Base-by-base conservation (phyloP, 2,888 invertebrate genomes). In the Drosophila anomalata region DNA sequence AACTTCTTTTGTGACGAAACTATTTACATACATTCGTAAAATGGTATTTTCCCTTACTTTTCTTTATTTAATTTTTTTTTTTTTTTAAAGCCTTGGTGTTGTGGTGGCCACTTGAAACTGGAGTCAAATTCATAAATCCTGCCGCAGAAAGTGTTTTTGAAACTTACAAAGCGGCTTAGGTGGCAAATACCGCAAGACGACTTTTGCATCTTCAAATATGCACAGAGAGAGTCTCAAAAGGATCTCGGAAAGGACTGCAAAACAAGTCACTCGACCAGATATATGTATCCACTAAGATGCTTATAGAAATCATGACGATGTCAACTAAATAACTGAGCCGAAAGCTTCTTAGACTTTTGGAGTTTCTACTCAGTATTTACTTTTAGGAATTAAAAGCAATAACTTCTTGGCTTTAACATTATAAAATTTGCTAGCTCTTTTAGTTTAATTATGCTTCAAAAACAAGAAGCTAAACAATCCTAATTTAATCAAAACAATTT, bases 241-340 rank as follows among this genome's bases (percentile, higher is more conserved):
- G 24, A 22, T 26, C 41, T 20, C 3, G 11, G 31, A 11, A 9
- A n/a, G 42, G 42, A 55, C 53, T 56, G 78, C 58, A 85, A 81
- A 87, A 82, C 88, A 87, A 87, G 47, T 20, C 82, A 85, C 82
- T 85, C 62, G 74, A 71, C 36, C 63, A 74, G 78, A 84, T 81
- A 74, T 63, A 29, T 39, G 46, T 36, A 52, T 29, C 36, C 54
- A 46, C 67, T 20, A 52, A 60, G 61, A 24, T 60, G 33, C 68
- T 68, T 68, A 71, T 68, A 51, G 68, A 39, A 60, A 53, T 47
- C 52, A 48, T 42, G 59, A 52, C 17, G 60, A 52, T 47, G 47
- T 36, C 67, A 46, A 22, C 22, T 24, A 22, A 14, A n/a, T n/a
- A 24, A 36, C 31, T 33, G 7, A 24, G 33, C 7, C 33, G 33